A percentile compares a stretch with the other conserved stretches of the same genome.
phyloP scores from a whole-genome alignment of 1,140 invertebrate species.

The Harpegnathos saltator region DNA sequence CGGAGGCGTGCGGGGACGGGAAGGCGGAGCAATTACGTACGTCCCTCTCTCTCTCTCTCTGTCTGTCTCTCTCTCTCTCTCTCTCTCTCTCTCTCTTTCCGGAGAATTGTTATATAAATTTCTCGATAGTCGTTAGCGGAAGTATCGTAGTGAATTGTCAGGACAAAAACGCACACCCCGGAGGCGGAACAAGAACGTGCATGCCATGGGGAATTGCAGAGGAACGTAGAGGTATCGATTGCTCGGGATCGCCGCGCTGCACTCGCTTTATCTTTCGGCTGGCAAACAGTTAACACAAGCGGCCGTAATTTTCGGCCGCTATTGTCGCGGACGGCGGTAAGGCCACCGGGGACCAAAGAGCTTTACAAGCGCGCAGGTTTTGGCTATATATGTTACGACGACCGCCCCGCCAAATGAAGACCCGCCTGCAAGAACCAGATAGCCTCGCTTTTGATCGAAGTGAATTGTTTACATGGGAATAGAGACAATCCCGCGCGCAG shows the following conservation, averaged over 20 bases:
- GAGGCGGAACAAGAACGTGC: conserved; percentile 38
- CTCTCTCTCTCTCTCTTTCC: not conserved
- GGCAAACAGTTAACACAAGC: conserved; percentile 85
- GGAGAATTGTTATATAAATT: conserved; percentile 37
- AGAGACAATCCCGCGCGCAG: conserved; percentile 55
- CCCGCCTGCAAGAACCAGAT: conserved; percentile 60
- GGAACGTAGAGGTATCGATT: conserved; percentile 55
- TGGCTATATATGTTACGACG: conserved; percentile 52
- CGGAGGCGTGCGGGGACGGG: no score
- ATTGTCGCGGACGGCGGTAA: conserved; percentile 88
- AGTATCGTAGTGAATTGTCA: not conserved
- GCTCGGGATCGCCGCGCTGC: conserved; percentile 32
- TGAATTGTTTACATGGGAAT: conserved; percentile 63
- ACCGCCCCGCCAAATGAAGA: conserved; percentile 55
- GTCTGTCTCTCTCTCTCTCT: not conserved
- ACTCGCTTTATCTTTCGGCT: conserved; percentile 83
- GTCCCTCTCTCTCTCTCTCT: not conserved
- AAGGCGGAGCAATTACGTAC: not conserved
- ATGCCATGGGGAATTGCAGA: conserved; percentile 37
- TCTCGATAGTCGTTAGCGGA: conserved; percentile 19
- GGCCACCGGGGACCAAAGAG: conserved; percentile 89
- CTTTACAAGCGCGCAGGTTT: conserved; percentile 66
- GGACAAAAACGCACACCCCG: conserved; percentile 19
- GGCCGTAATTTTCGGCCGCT: conserved; percentile 88
- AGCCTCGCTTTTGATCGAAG: conserved; percentile 62